Conservation (phyloP, 2,113 vertebrate species). For the Onychorhynchus coronatus region DNA sequence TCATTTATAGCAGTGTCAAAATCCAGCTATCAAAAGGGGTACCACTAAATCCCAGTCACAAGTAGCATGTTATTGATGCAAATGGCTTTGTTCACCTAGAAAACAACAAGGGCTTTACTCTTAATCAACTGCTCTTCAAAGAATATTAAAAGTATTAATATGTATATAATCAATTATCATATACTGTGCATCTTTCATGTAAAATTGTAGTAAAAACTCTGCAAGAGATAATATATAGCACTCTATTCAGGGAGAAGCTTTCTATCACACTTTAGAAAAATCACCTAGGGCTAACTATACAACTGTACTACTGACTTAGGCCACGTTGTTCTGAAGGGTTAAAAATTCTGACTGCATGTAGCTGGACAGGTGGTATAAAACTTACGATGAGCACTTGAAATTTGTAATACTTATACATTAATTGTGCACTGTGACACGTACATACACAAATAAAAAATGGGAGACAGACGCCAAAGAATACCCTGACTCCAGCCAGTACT, state of each 20-base stretch:
- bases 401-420: not conserved
- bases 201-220: not conserved
- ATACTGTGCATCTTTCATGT: not conserved
- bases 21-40: not conserved
- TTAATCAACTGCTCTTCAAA: not conserved
- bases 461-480: not conserved
- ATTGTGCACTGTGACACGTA: not conserved
- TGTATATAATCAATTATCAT: not conserved
- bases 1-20: not conserved
- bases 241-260: not conserved
- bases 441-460: fast-evolving
- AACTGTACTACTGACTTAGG: not conserved
- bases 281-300: not conserved
- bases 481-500: not conserved
- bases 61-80: not conserved
- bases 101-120: not conserved
- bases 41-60: not conserved
- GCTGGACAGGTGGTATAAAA: not conserved
- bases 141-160: not conserved
- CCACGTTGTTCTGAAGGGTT: not conserved
- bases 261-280: not conserved
- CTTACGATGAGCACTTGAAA: fast-evolving
- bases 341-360: not conserved
- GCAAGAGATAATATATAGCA: not conserved
- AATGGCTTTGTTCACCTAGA: not conserved